Conservation (phyloP, 2,113 vertebrate genomes). For the Tragulus kanchil region DNA sequence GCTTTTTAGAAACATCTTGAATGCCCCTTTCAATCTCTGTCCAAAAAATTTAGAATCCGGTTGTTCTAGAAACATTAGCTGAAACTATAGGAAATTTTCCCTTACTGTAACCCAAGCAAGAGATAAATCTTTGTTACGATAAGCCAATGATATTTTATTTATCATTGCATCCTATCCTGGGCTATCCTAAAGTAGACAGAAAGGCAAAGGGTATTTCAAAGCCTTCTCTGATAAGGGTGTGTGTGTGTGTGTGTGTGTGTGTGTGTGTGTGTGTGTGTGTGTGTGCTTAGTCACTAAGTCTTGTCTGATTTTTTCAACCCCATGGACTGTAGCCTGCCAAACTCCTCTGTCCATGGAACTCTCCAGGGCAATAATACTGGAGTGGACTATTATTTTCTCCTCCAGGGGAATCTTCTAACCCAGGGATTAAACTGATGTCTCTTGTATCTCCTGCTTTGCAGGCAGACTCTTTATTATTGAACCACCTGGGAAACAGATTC, state of each 20-base stretch:
- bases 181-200: background rate
- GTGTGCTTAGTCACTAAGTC: background rate
- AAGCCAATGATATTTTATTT: background rate
- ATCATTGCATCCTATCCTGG: background rate
- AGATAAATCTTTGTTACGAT: background rate
- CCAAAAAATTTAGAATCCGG: background rate
- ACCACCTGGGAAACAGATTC: background rate
- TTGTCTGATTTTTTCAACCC: background rate
- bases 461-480: background rate
- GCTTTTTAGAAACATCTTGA: background rate
- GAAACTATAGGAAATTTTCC: background rate
- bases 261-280: background rate
- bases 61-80: background rate
- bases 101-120: background rate
- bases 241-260: background rate
- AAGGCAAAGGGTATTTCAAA: background rate
- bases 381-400: background rate
- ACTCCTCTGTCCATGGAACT: background rate
- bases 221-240: background rate
- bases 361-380: background rate
- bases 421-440: background rate
- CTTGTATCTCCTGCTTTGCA: background rate
- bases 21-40: background rate
- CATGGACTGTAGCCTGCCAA: background rate
- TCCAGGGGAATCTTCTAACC: too few species aligned